Evolutionary conservation across 2,113 vertebrate species (phyloP), one percentile per base, ranked within the genome.

Genomic region (Xiphorhynchus elegans): DNA sequence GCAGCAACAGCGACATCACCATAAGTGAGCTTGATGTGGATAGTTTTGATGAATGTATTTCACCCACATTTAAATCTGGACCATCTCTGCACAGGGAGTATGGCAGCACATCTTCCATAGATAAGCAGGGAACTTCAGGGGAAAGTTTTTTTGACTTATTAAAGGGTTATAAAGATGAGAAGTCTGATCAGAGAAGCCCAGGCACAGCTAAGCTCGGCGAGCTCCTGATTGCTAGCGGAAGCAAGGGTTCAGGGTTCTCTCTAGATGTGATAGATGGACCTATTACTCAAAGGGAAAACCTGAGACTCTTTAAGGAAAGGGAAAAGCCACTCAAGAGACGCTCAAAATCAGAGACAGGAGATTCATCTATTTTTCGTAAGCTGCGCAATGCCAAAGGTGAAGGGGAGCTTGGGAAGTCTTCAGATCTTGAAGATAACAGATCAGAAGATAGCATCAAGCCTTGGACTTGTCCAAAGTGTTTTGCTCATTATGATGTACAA

Each of bases 21-120:
- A 98, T 99, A 95, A 99, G 99, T 94, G 99, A 99, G 84, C 98
- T 99, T 97, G 99, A 99, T 50, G 98, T 98, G 84, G 99, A 99
- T 91, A 99, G 99, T 81, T 99, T 98, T 26, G 99, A 99, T 92
- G 99, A 99, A 92, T 99, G 99, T 98, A 98, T 98, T 83, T 97
- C 98, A 75, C 99, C 98, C 14, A 98, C 98, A 2, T 98, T 98
- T 87, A 99, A 99, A 97, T 98, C 97, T 16, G 98, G 98, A 89
- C 98, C 99, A 4, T 99, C 99, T 40, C 96, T 99, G 73, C 99
- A 99, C 95, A 98, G 99, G 35, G 99, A 99, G 87, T 99, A 99
- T 42, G 99, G 99, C n/a, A 99, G 99, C 98, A 99, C 99, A n/a
- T 99, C 99, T 52, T 99, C 99, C 4, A 99, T 99, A 82, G 99